phyloP scores from a whole-genome alignment of 23 tunicate species.

The Botrylloides violaceus region DNA sequence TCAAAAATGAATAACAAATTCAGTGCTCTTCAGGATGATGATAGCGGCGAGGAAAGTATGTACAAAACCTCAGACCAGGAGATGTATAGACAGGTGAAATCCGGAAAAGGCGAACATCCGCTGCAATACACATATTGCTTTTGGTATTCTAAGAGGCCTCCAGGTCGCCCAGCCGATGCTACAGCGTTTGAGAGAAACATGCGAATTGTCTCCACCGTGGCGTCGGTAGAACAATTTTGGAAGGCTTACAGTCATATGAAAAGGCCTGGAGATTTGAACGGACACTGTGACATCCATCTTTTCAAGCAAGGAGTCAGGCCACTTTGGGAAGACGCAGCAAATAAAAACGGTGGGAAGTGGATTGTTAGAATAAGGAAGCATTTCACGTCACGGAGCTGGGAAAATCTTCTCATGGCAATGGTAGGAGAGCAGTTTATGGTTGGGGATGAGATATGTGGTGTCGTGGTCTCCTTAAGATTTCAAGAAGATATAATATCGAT shows the following conservation, averaged over 20 bases:
- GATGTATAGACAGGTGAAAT: slow-evolving; percentile 46
- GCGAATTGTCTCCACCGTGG: slow-evolving; percentile 63
- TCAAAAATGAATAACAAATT: not conserved
- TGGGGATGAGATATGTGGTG: slow-evolving; percentile 98
- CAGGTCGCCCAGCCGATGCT: slow-evolving; percentile 57
- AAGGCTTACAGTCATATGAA: slow-evolving; percentile 91
- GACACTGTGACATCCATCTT: slow-evolving; percentile 81
- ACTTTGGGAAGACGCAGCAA: slow-evolving; percentile 95
- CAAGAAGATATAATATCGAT: slow-evolving; percentile 85
- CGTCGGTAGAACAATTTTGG: slow-evolving; percentile 98
- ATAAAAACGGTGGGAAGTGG: slow-evolving; percentile 93
- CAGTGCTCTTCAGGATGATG: slow-evolving; percentile 50
- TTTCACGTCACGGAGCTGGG: slow-evolving; percentile 81
- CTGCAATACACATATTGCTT: slow-evolving; percentile 83
- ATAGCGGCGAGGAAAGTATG: slow-evolving; percentile 68
- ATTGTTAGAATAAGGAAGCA: slow-evolving; percentile 82
- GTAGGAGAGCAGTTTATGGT: slow-evolving; percentile 99
- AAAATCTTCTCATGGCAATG: slow-evolving; percentile 90
- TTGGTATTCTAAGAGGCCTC: slow-evolving; percentile 89
- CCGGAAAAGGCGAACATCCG: slow-evolving; percentile 81
- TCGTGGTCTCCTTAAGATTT: slow-evolving; percentile 80
- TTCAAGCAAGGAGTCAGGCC: slow-evolving; percentile 95
- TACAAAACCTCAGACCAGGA: slow-evolving; percentile 10
- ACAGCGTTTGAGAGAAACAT: slow-evolving; percentile 78
- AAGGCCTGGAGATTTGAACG: slow-evolving; percentile 61